Evolutionary conservation across 2,113 vertebrate genomes (phyloP), one percentile per base, ranked within the genome.

Genomic region (Meleagris gallopavo): DNA sequence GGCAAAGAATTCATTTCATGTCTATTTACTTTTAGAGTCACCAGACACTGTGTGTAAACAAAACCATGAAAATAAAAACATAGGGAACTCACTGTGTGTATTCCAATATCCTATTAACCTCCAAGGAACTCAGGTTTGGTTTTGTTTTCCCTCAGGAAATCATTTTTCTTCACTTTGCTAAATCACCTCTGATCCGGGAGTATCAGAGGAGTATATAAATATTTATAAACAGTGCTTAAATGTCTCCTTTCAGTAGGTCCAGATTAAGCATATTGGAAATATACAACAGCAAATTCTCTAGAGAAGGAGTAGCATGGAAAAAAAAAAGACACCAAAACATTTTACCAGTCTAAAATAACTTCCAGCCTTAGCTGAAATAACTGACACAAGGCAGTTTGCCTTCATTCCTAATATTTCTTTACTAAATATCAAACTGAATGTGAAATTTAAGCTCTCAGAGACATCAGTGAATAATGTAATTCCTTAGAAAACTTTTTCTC

Each of bases 281-380:
- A 38, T 21, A 71, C 25, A 72, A 50, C 4, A 8, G 29, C 21
- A 82, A 92, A 62, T 60, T 21, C 83, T 79, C 81, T 58, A 54
- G 43, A 82, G 82, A 38, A 85, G 86, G 79, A 2, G 3, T 25
- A 86, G 45, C 18, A 84, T 78, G 50, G 41, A 62, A 41, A 7
- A 60, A 43, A 29, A 38, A 18, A 46, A 7, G 3, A 48, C 25
- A 81, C 32, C 18, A 72, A 41, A 86, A 69, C 8, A 94, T 48
- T 66, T 85, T 79, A 32, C 65, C 41, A 82, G 38, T 13, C 83
- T 67, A 87, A 95, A 96, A 74, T 71, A 93, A 69, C 41, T 87
- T 40, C 40, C 61, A 17, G 58, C 17, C 18, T 86, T 57, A 54
- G 83, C 11, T 58, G 61, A 67, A 86, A 62, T 69, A 86, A 57